These are phyloP conservation scores for Helicorthomorpha holstii DNA, from an alignment of 1,140 invertebrate species.

Conservation along the genomic window DNA sequence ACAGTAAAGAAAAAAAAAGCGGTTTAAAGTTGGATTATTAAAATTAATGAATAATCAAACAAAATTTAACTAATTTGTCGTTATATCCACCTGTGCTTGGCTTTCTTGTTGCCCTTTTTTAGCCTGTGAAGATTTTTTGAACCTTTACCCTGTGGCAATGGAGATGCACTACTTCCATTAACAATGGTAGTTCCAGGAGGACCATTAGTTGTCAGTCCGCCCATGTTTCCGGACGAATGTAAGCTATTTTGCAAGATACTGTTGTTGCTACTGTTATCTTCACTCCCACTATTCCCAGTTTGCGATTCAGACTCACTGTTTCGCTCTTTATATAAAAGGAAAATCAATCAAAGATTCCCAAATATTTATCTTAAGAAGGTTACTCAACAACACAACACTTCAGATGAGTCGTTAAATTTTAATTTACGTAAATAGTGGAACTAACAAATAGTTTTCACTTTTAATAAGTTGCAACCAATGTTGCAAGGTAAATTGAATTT, in stretches of 20 bases:
- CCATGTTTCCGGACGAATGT: slow-evolving; percentile 10
- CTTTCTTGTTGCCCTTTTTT: slow-evolving; percentile 27
- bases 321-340: slow-evolving; percentile 32
- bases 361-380: no score
- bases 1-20: no score
- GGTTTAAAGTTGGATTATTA: no score
- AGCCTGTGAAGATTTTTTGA: slow-evolving; percentile 26
- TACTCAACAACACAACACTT: no score
- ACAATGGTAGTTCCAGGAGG: background rate
- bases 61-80: background rate
- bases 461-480: no score
- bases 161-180: slow-evolving; percentile 11
- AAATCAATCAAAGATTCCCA: background rate
- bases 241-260: slow-evolving; percentile 12
- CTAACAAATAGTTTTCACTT: no score
- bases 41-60: slow-evolving; percentile 5
- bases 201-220: background rate
- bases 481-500: no score
- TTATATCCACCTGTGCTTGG: slow-evolving; percentile 20
- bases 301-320: slow-evolving; percentile 80
- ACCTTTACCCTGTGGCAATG: slow-evolving; percentile 22
- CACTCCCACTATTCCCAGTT: slow-evolving; percentile 46
- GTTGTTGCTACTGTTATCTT: slow-evolving; percentile 38
- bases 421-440: no score
- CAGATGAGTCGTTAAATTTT: slow-evolving; percentile 2